Base-by-base conservation (phyloP, 2,888 invertebrate species). In the Papilio elwesi region DNA sequence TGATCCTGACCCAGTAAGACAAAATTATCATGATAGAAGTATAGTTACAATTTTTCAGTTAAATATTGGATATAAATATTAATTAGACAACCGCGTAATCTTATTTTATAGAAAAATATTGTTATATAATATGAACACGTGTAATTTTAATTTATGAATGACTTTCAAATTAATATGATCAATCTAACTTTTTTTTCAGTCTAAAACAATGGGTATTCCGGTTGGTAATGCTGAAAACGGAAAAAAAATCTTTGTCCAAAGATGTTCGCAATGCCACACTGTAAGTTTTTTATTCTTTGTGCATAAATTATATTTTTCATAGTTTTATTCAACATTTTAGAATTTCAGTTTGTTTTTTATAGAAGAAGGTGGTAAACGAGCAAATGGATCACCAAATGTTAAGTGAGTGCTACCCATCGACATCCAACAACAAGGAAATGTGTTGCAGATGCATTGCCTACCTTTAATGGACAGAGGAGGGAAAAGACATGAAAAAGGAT, bases 221-320 rank as follows among this genome's bases (percentile, higher is more conserved):
- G 96, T 96, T 85, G 99, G 99, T 83, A 97, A 99, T 94, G 95
- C 96, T 90, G 99, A 98, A 89, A 99, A 99, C 90, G 99, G 99
- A 87, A 99, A 99, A 95, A 99, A 99, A 94, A 94, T 97, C 82
- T 99, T 99, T 87, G 97, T 99, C 71, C 98, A 98, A 91, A 97
- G 98, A 89, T 99, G 99, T 91, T 96, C 98, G 16, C 99, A 99
- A 90, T 99, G 99, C 90, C 99, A 99, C 92, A 99, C 98, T 70
- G 97, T 97, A 78, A 90, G 93, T 90, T 76, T 64, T 65, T 69
- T 75, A n/a, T 68, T 70, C 70, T 74, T 64, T 72, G 70, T 69
- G 26, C 74, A 67, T 47, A 13, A 53, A 43, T 48, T 64, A 55
- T 57, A 43, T 9, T 43, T 43, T 43, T 9, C 6, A 43, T 43